Conservation (phyloP, 2,888 invertebrate genomes). For the Parnassius smintheus region DNA sequence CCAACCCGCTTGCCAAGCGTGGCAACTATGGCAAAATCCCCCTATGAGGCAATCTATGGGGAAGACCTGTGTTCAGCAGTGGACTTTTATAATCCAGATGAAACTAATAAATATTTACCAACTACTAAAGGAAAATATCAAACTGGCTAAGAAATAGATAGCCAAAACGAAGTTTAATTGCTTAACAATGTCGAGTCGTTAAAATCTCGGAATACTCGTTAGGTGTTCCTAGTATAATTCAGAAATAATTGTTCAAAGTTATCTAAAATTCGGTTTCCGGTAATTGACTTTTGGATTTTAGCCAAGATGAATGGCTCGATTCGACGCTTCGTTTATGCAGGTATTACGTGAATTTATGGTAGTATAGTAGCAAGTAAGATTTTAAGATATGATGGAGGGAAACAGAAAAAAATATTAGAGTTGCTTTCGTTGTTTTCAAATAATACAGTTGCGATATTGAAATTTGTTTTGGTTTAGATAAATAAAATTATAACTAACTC, state of each 20-base stretch:
- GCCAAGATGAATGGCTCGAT: conserved; percentile 52
- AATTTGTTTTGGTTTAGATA: no score
- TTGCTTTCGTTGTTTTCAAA: no score
- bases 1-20: no score
- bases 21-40: no score
- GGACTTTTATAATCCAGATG: no score
- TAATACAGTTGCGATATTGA: no score
- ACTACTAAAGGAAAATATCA: conserved; percentile 1
- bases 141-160: conserved; percentile 21
- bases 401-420: background rate
- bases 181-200: conserved; percentile 57
- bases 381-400: background rate
- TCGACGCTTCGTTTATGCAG: conserved; percentile 21
- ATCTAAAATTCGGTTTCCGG: conserved; percentile 49
- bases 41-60: no score
- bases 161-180: conserved; percentile 54
- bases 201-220: conserved; percentile 61
- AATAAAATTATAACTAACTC: no score
- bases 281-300: conserved; percentile 71
- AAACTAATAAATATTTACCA: conserved; percentile 8
- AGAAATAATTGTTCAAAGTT: conserved; percentile 72
- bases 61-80: no score
- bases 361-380: background rate
- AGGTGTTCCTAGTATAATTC: conserved; percentile 63
- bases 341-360: conserved; percentile 15